Base-by-base conservation (phyloP, 2,888 invertebrate genomes). In the Polyploca ridens region DNA sequence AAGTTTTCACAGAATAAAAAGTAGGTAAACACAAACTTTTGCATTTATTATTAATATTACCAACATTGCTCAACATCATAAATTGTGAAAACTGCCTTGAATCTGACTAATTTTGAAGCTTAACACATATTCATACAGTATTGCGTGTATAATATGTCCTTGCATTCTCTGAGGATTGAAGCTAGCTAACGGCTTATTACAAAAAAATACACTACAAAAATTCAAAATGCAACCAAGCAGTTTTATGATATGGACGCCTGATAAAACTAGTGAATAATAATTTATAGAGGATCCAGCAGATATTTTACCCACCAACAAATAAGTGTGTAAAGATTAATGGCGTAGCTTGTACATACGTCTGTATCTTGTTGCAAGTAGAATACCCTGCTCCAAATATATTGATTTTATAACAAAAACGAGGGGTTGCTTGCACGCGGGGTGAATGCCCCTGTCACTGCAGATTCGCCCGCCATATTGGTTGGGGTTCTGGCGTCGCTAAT, bases 331-430 rank as follows among this genome's bases (percentile, higher is more conserved):
- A 67, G 72, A 71, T 74, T 77, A 75, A 70, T 71, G 67, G 70
- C 62, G 62, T 63, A 66, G 65, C 68, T 64, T 65, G 70, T 73
- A 73, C 62, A 69, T 73, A 75, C 74, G 74, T 77, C 73, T 76
- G 71, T 81, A 81, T 81, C 81, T 81, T 80, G 79, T 84, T 86
- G 78, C 82, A 81, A 81, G 78, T 81, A 80, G 79, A 83, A 82
- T 84, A 80, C 80, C 82, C 80, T 87, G 82, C 79, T 88, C 87
- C 82, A 91, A 91, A 92, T 90, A 88, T 93, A 93, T 94, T 88
- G 93, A 94, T 94, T 93, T 93, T 91, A 85, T 91, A 92, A 92
- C 93, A 93, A 92, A 93, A 93, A 90, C 90, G 91, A 89, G 92
- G 90, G 93, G 90, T 86, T 86, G 89, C 86, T 87, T 90, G 90